These are phyloP conservation scores for Laspeyria flexula DNA, from an alignment of 2,888 invertebrate genomes.

Conservation along the genomic window DNA sequence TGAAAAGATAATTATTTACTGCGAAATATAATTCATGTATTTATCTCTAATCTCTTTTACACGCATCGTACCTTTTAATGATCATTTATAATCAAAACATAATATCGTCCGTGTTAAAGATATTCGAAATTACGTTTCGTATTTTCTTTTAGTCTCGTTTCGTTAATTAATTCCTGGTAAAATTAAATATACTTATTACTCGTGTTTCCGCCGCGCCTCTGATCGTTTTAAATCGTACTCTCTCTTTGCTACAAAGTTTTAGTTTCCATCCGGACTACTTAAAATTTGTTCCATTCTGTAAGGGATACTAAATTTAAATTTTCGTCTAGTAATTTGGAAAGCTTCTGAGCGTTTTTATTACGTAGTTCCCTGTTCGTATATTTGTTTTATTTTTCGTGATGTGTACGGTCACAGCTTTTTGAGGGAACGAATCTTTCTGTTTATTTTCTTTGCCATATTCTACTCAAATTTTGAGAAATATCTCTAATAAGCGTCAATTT, in stretches of 20 bases:
- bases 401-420: background rate
- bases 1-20: constrained; percentile 16
- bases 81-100: constrained; percentile 43
- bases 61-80: constrained; percentile 28
- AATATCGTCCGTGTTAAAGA: constrained; percentile 41
- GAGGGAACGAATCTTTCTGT: constrained; percentile 4
- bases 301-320: constrained; percentile 24
- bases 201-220: constrained; percentile 24
- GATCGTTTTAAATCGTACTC: constrained; percentile 14
- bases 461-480: constrained; percentile 14
- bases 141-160: constrained; percentile 45
- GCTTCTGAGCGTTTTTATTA: constrained; percentile 8
- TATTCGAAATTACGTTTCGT: constrained; percentile 42
- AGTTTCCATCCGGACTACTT: constrained; percentile 19
- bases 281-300: constrained; percentile 19
- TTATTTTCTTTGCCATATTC: constrained; percentile 5
- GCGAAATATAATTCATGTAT: constrained; percentile 10
- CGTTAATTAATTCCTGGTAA: constrained; percentile 47
- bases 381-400: constrained; percentile 7
- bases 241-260: constrained; percentile 22
- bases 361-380: constrained; percentile 6
- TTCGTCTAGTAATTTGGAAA: constrained; percentile 18
- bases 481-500: constrained; percentile 21
- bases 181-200: constrained; percentile 47
- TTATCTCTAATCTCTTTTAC: constrained; percentile 30